Evolutionary conservation across 2,888 invertebrate genomes (phyloP).

Genomic region (Nemotelus nigrinus): DNA sequence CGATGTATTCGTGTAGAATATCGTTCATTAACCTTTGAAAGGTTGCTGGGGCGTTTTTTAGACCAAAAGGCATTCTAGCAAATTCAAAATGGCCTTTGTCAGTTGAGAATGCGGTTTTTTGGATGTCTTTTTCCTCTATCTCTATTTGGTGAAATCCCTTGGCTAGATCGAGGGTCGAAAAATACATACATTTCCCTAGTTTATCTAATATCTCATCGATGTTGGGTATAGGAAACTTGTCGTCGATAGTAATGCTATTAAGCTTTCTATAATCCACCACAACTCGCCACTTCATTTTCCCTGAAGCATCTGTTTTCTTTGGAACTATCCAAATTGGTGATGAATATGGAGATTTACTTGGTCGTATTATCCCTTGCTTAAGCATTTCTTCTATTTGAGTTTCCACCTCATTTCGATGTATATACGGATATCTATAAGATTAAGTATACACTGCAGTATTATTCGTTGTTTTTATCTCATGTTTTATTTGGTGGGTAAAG

Average conservation of each 20-base stretch:
- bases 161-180: conserved; percentile 47
- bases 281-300: background rate
- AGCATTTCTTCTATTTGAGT: no score
- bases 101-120: conserved; percentile 50
- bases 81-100: conserved; percentile 45
- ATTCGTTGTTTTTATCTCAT: no score
- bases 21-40: conserved; percentile 37
- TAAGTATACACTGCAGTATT: no score
- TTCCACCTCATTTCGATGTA: no score
- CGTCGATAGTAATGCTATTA: conserved; percentile 34
- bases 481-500: no score
- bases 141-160: conserved; percentile 52
- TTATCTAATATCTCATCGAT: conserved; percentile 49
- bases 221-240: conserved; percentile 49
- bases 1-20: conserved; percentile 53
- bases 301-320: background rate
- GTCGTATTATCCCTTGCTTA: no score
- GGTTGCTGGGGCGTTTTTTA: conserved; percentile 59
- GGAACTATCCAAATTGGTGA: no score
- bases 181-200: conserved; percentile 46
- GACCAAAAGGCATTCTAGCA: conserved; percentile 4
- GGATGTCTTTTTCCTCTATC: conserved; percentile 43
- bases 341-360: no score
- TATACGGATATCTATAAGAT: no score
- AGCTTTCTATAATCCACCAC: conserved; percentile 1